phyloP scores from a whole-genome alignment of 2,797 vertebrate genomes.

The Rhinophrynus dorsalis region DNA sequence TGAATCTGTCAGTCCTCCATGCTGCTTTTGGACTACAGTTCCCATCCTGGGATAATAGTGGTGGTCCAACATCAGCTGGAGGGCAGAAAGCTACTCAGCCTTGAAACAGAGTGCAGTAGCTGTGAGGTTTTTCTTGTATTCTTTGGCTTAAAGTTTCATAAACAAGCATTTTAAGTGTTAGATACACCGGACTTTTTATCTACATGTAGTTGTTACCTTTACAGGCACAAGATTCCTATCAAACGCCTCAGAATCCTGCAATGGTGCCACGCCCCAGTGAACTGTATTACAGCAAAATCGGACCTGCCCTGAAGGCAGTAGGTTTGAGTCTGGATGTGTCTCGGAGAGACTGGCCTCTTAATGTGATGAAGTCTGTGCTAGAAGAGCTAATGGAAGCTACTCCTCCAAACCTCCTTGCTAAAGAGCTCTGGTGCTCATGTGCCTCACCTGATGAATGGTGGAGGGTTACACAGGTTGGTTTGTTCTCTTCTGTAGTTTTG shows the following conservation, averaged over 20 bases:
- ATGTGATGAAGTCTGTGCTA: conserved; percentile 93
- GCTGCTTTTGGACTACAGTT: too few relatives aligned
- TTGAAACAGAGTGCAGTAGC: too few relatives aligned
- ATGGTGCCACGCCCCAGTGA: conserved; percentile 95
- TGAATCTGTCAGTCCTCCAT: too few relatives aligned
- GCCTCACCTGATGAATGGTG: conserved; percentile 97
- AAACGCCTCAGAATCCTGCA: conserved; percentile 85
- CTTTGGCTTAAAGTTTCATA: too few relatives aligned
- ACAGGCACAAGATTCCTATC: conserved; percentile 90
- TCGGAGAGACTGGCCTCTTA: conserved; percentile 92
- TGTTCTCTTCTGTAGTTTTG: too few relatives aligned
- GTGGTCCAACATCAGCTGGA: too few relatives aligned
- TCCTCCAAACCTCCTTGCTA: conserved; percentile 93
- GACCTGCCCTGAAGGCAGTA: conserved; percentile 89
- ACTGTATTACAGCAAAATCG: conserved; percentile 96
- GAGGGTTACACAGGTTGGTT: conserved; percentile 97
- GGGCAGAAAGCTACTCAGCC: too few relatives aligned
- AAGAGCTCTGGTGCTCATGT: conserved; percentile 98
- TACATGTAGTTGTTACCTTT: too few relatives aligned
- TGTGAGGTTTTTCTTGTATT: too few relatives aligned
- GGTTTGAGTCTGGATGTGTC: conserved; percentile 93
- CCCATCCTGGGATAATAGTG: too few relatives aligned
- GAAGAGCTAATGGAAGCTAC: conserved; percentile 95
- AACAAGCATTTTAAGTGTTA: too few relatives aligned
- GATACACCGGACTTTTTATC: too few relatives aligned